phyloP scores from a whole-genome alignment of 2,797 vertebrate species.

The Sciurus vulgaris region DNA sequence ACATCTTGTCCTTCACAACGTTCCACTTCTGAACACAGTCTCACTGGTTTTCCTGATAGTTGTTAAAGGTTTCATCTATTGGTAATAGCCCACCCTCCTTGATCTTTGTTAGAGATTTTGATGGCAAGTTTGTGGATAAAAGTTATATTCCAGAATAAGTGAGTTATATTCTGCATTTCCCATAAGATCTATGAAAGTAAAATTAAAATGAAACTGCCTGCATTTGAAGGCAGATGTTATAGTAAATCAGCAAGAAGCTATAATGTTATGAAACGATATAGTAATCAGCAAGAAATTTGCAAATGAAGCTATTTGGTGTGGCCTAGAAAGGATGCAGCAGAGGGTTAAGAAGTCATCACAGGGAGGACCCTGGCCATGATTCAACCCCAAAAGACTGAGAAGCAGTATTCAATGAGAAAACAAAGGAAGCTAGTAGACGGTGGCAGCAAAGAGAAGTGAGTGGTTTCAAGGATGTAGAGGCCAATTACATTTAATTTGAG shows the following conservation, averaged over 20 bases:
- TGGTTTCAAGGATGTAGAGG: background rate
- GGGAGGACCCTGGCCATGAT: fast-evolving
- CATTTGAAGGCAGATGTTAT: background rate
- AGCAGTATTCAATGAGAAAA: fast-evolving
- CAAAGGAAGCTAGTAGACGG: background rate
- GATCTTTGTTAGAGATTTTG: background rate
- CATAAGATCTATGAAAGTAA: background rate
- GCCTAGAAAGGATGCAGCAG: background rate
- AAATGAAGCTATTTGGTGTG: background rate
- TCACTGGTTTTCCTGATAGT: background rate
- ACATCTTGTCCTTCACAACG: background rate
- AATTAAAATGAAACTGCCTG: constrained; percentile 54
- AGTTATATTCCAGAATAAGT: constrained; percentile 24
- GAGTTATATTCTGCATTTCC: constrained; percentile 10
- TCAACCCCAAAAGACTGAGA: background rate
- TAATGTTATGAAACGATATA: background rate
- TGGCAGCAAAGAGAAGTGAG: background rate
- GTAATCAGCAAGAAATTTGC: background rate
- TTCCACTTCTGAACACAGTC: background rate
- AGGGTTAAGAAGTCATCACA: background rate
- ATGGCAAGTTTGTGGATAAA: constrained; percentile 28
- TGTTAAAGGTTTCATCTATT: background rate
- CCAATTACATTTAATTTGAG: background rate
- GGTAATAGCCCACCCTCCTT: background rate
- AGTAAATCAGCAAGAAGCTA: background rate